Conservation (phyloP, 30 jellyfish, hydroid and myxozoan genomes). For the Nemopilema nomurai region DNA sequence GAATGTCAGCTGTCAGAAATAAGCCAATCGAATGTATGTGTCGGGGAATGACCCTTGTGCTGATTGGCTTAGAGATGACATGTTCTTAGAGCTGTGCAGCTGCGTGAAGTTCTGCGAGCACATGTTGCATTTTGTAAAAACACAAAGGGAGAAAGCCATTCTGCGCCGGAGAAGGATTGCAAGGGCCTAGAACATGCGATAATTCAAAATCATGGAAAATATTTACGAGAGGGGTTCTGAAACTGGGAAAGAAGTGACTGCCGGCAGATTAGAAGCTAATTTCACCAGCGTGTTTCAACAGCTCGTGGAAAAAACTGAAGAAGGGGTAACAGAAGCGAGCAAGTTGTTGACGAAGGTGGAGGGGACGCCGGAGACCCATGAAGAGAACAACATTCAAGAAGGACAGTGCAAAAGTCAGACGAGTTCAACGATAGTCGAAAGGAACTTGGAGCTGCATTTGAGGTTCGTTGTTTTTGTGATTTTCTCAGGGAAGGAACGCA, state of each 20-base stretch:
- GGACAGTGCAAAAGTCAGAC: slow-evolving; percentile 38
- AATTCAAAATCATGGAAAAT: slow-evolving; percentile 53
- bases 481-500: neutral
- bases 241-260: slow-evolving; percentile 10
- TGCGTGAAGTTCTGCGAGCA: slow-evolving; percentile 44
- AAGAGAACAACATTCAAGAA: neutral
- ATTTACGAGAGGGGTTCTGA: slow-evolving; percentile 33
- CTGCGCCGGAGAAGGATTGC: slow-evolving; percentile 14
- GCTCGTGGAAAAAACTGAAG: slow-evolving; percentile 25
- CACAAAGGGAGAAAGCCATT: slow-evolving; percentile 27
- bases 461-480: slow-evolving; percentile 11
- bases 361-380: neutral
- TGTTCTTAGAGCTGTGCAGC: slow-evolving; percentile 31
- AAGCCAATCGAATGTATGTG: slow-evolving; percentile 21
- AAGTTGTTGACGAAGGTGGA: neutral
- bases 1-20: slow-evolving; percentile 2
- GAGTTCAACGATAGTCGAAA: slow-evolving; percentile 46
- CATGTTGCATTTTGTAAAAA: slow-evolving; percentile 35
- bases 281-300: slow-evolving; percentile 41
- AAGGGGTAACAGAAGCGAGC: neutral
- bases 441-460: slow-evolving; percentile 60
- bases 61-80: slow-evolving; percentile 54
- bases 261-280: slow-evolving; percentile 14
- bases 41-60: slow-evolving; percentile 43
- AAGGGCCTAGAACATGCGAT: slow-evolving; percentile 9